phyloP scores from a whole-genome alignment of 2,797 vertebrate genomes.

The Clarias laeviceps region DNA sequence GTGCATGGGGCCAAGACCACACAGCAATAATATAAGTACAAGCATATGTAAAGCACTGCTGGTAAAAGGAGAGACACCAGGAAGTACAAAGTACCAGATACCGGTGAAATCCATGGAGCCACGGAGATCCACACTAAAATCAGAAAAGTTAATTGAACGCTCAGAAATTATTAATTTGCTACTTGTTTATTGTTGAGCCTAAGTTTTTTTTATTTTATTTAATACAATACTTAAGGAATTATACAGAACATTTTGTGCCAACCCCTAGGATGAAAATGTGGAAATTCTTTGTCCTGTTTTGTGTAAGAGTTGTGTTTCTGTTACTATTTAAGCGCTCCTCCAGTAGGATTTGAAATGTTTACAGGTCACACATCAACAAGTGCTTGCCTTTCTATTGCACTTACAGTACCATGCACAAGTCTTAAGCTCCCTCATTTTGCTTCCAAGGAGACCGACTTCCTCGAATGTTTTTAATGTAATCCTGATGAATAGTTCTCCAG shows the following conservation, averaged over 20 bases:
- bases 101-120: not conserved
- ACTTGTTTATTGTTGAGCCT: not conserved
- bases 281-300: not conserved
- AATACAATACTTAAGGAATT: not conserved
- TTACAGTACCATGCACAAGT: too few species aligned
- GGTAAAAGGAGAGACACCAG: constrained; percentile 4
- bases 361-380: not conserved
- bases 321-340: not conserved
- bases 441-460: too few species aligned
- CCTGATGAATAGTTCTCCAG: too few species aligned
- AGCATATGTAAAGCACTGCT: constrained; percentile 27
- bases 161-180: not conserved
- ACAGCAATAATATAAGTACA: constrained; percentile 46
- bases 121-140: not conserved
- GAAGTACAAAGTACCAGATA: not conserved
- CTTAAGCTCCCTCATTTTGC: too few species aligned
- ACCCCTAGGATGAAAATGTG: not conserved
- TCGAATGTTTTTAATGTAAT: too few species aligned
- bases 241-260: not conserved
- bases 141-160: not conserved
- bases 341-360: too few species aligned
- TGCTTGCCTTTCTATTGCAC: not conserved
- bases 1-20: constrained; percentile 35
- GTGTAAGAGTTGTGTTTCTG: not conserved
- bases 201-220: not conserved